A percentile compares a stretch with the other conserved stretches of the same genome.
Evolutionary conservation across 1,140 invertebrate genomes (phyloP).

Genomic region (Pogonognathellus flavescens): DNA sequence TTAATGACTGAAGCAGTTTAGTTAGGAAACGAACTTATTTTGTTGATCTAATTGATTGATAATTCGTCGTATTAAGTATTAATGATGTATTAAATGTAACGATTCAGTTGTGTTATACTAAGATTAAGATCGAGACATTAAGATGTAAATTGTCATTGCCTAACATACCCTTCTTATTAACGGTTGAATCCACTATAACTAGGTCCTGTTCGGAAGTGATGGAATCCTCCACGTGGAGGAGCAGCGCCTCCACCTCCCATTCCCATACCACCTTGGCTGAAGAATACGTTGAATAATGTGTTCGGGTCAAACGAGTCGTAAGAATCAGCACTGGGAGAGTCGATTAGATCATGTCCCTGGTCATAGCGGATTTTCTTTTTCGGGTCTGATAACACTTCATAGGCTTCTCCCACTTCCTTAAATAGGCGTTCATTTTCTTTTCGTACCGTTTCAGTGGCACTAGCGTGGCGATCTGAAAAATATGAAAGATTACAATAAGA

Average conservation of each 20-base stretch:
- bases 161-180: neutral
- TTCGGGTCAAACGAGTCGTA: conserved; percentile 79
- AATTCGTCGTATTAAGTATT: no score
- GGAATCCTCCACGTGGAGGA: conserved; percentile 35
- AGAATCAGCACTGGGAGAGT: conserved; percentile 70
- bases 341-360: conserved; percentile 90
- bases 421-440: conserved; percentile 95
- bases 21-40: no score
- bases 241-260: neutral
- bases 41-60: no score
- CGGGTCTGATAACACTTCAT: conserved; percentile 92
- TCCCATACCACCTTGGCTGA: conserved; percentile 70
- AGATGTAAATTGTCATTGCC: no score
- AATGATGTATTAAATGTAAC: no score
- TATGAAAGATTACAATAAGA: no score
- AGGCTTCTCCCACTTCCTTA: conserved; percentile 97
- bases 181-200: conserved; percentile 53
- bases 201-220: conserved; percentile 51
- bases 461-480: conserved; percentile 85
- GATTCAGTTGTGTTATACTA: no score
- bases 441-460: conserved; percentile 84
- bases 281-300: conserved; percentile 85
- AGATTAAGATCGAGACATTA: no score
- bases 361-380: conserved; percentile 94
- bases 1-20: no score